phyloP scores from a whole-genome alignment of 2,888 invertebrate genomes.

The Rhyacophila evoluta region DNA sequence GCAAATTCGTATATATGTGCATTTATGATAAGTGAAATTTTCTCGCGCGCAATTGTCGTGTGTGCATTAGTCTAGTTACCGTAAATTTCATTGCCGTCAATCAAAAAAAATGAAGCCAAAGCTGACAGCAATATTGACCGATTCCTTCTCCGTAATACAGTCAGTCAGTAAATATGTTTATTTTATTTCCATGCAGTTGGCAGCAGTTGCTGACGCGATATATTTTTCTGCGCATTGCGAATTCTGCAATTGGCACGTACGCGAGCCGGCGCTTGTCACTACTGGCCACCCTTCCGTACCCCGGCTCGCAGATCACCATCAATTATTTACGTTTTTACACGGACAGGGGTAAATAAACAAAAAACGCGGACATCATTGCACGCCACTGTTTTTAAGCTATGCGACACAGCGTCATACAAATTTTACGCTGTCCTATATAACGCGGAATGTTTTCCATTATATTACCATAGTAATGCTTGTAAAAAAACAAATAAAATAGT shows the following conservation, averaged over 20 bases:
- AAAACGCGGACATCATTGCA: neutral
- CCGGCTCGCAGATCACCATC: neutral
- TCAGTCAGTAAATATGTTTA: too few relatives aligned
- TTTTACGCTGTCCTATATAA: too few relatives aligned
- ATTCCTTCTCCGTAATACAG: neutral
- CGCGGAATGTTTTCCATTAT: too few relatives aligned
- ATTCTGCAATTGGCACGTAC: slow-evolving; percentile 16
- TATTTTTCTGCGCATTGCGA: slow-evolving; percentile 12
- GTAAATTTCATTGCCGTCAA: too few relatives aligned
- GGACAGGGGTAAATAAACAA: neutral
- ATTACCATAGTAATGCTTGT: too few relatives aligned
- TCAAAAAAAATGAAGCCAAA: too few relatives aligned
- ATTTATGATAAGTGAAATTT: too few relatives aligned
- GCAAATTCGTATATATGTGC: too few relatives aligned
- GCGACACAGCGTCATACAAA: neutral
- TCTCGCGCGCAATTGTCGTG: too few relatives aligned
- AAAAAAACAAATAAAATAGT: too few relatives aligned
- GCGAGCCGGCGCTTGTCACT: neutral
- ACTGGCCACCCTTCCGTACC: neutral
- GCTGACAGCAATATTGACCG: neutral
- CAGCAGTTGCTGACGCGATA: neutral
- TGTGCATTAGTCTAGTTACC: too few relatives aligned
- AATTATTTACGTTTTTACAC: slow-evolving; percentile 3
- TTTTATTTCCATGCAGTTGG: neutral
- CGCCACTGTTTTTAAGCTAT: neutral